Conservation (phyloP, 2,888 invertebrate species). For the Sminthurides aquaticus region DNA sequence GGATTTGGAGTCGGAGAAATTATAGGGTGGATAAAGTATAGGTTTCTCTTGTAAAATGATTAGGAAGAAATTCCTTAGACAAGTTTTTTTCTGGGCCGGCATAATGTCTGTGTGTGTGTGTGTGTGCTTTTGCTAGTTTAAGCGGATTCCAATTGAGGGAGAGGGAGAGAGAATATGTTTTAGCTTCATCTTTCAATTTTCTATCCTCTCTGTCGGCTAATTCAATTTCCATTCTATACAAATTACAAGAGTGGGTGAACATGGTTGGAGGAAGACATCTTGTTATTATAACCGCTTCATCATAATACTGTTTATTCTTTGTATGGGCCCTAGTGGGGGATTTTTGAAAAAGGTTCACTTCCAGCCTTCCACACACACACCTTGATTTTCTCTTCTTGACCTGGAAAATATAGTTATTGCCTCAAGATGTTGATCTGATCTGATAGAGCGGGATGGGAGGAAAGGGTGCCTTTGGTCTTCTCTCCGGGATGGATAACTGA, state of each 20-base stretch:
- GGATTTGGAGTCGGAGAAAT: slow-evolving; percentile 1
- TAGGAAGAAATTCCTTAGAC: slow-evolving; percentile 15
- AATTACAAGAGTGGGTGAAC: slow-evolving; percentile 8
- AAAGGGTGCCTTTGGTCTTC: too few relatives aligned
- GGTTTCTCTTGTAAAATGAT: slow-evolving; percentile 13
- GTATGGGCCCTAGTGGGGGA: not conserved
- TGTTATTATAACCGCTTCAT: not conserved
- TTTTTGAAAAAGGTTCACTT: too few relatives aligned
- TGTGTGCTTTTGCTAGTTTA: not conserved
- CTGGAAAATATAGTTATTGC: too few relatives aligned
- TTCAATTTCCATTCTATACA: slow-evolving; percentile 15
- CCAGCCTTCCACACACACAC: too few relatives aligned
- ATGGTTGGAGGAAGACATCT: not conserved
- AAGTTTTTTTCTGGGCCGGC: slow-evolving; percentile 18
- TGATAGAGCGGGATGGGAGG: too few relatives aligned
- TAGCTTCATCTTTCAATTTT: slow-evolving; percentile 17
- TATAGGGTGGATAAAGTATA: slow-evolving; percentile 18
- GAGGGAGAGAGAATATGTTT: not conserved
- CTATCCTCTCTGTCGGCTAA: slow-evolving; percentile 12
- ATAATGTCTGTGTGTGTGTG: not conserved
- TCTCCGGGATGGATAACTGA: too few relatives aligned
- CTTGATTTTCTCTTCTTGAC: too few relatives aligned
- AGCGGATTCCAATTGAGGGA: not conserved
- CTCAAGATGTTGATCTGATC: too few relatives aligned
- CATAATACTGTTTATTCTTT: not conserved